These are phyloP conservation scores for Pyrgus malvae DNA, from an alignment of 2,888 invertebrate genomes.

Conservation along the genomic window DNA sequence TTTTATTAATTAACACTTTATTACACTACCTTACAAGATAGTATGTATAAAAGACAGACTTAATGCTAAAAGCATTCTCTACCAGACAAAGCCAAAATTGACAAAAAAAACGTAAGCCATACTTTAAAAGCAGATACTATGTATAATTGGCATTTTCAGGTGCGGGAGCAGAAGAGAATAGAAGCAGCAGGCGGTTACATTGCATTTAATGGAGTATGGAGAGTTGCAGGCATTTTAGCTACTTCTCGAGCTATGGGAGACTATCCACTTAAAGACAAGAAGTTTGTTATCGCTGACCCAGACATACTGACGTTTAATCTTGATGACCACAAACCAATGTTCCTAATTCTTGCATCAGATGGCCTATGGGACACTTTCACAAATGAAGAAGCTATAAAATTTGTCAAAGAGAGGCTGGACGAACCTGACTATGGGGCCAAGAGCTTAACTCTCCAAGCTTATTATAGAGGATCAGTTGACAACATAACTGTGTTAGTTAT, in stretches of 20 bases:
- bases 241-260: conserved; percentile 97
- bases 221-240: conserved; percentile 96
- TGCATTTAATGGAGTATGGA: conserved; percentile 97
- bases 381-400: conserved; percentile 96
- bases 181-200: conserved; percentile 97
- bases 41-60: too few relatives aligned
- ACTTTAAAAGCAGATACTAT: too few relatives aligned
- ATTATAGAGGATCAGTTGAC: conserved; percentile 95
- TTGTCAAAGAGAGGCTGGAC: conserved; percentile 91
- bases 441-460: conserved; percentile 94
- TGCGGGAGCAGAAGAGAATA: conserved; percentile 94
- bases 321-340: conserved; percentile 92
- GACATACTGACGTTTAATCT: conserved; percentile 96
- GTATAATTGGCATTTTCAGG: conserved; percentile 77
- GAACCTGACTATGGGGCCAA: conserved; percentile 96
- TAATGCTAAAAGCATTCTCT: too few relatives aligned
- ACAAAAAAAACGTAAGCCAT: too few relatives aligned
- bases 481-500: conserved; percentile 97
- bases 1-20: too few relatives aligned
- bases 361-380: conserved; percentile 98
- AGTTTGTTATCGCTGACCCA: conserved; percentile 96
- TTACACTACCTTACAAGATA: too few relatives aligned
- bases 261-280: conserved; percentile 96
- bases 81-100: too few relatives aligned
- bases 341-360: conserved; percentile 96